Evolutionary conservation across 2,888 invertebrate genomes (phyloP).

Genomic region (Drepanosiphum platanoidis): DNA sequence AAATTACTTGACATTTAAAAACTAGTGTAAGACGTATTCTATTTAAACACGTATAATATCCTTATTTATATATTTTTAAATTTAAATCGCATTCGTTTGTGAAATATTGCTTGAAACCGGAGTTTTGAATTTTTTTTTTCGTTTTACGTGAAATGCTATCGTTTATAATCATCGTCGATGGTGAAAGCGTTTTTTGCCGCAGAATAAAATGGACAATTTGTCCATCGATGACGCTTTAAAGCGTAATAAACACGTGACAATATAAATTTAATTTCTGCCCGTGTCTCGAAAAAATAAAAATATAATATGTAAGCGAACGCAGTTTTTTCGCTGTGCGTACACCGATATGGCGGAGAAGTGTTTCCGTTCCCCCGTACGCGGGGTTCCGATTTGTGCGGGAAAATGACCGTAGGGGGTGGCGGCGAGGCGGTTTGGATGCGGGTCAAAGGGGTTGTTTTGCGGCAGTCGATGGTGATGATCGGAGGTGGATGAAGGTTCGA

Average conservation of each 20-base stretch:
- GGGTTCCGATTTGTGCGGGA: slow-evolving; percentile 55
- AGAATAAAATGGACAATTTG: not conserved
- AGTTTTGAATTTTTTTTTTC: no score
- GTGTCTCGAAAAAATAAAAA: not conserved
- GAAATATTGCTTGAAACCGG: not conserved
- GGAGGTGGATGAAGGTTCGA: not conserved
- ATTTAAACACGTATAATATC: no score
- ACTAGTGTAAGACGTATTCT: no score
- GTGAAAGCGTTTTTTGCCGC: not conserved
- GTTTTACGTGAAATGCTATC: no score
- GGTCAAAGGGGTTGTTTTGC: slow-evolving; percentile 58
- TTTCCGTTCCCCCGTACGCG: not conserved
- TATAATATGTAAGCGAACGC: slow-evolving; percentile 23
- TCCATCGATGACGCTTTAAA: not conserved
- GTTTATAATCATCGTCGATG: not conserved
- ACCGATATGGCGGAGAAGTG: not conserved
- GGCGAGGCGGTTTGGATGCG: slow-evolving; percentile 42
- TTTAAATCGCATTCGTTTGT: no score
- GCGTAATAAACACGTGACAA: slow-evolving; percentile 47
- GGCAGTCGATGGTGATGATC: slow-evolving; percentile 9
- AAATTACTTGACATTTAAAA: no score
- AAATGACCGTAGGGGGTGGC: slow-evolving; percentile 46
- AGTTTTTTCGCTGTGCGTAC: slow-evolving; percentile 8
- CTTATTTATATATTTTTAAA: no score
- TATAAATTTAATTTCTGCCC: slow-evolving; percentile 54